Evolutionary conservation across 2,888 invertebrate genomes (phyloP).

Genomic region (Metallyticus violacea): DNA sequence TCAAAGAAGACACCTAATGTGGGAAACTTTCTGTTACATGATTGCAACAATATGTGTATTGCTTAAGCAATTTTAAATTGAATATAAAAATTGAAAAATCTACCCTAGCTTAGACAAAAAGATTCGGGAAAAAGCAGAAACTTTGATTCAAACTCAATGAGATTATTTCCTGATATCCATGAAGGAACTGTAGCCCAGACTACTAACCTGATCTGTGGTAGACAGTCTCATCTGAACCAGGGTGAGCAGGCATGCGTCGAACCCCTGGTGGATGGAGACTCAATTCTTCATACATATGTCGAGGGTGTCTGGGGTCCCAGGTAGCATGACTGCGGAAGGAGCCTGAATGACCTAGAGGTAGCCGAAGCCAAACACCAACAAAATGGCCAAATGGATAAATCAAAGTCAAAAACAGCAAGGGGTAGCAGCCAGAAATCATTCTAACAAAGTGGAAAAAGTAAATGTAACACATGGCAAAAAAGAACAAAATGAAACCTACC

Average conservation of each 20-base stretch:
- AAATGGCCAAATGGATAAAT: constrained; percentile 30
- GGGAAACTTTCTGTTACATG: background rate
- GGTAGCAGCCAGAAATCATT: constrained; percentile 22
- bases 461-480: background rate
- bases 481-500: constrained; percentile 15
- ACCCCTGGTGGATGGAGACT: constrained; percentile 59
- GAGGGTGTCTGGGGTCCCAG: constrained; percentile 84
- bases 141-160: background rate
- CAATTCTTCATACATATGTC: constrained; percentile 87
- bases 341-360: constrained; percentile 48
- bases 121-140: background rate
- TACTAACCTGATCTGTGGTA: constrained; percentile 48
- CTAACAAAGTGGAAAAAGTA: constrained; percentile 29
- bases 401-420: constrained; percentile 26
- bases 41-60: background rate
- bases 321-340: constrained; percentile 58
- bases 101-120: background rate
- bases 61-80: background rate
- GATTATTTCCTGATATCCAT: background rate
- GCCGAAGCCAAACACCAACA: constrained; percentile 19
- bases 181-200: background rate
- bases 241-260: constrained; percentile 35
- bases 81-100: background rate
- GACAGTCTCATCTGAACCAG: constrained; percentile 65
- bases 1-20: background rate